Evolutionary conservation across 2,113 vertebrate species (phyloP).

Genomic region (Oryzias curvinotus): DNA sequence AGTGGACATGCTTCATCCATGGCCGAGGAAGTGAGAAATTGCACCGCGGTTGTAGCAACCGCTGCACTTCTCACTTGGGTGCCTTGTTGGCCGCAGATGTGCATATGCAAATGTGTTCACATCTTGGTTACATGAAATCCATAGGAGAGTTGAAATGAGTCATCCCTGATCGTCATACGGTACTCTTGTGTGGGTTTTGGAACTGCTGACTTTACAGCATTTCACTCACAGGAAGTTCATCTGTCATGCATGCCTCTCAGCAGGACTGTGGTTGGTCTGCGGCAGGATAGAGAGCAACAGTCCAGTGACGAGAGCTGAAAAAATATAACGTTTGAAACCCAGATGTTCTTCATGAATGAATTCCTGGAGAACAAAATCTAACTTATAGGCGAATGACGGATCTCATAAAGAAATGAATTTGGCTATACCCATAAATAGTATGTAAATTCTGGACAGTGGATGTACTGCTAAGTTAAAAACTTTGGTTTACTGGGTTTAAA

Average conservation of each 20-base stretch:
- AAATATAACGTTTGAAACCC: slow-evolving; percentile 1
- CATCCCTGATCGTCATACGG: slow-evolving; percentile 45
- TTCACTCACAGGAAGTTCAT: slow-evolving; percentile 36
- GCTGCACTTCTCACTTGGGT: neutral
- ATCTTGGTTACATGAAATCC: slow-evolving; percentile 35
- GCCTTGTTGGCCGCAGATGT: neutral
- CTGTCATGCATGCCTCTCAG: slow-evolving; percentile 27
- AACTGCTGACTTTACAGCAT: slow-evolving; percentile 49
- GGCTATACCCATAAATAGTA: too few relatives aligned
- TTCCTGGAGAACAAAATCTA: neutral
- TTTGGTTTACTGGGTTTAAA: too few relatives aligned
- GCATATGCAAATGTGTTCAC: neutral
- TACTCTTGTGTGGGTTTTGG: neutral
- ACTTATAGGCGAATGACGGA: neutral
- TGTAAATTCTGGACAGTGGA: too few relatives aligned
- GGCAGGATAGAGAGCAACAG: slow-evolving; percentile 21
- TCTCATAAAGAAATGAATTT: neutral
- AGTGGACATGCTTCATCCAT: slow-evolving; percentile 37
- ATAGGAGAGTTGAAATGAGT: slow-evolving; percentile 53
- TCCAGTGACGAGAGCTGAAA: slow-evolving; percentile 10
- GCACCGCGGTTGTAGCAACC: slow-evolving; percentile 15
- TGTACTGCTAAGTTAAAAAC: too few relatives aligned
- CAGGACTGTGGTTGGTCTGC: slow-evolving; percentile 8
- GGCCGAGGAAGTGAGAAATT: slow-evolving; percentile 30
- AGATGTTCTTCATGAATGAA: slow-evolving; percentile 5